These are phyloP conservation scores for Ammospiza nelsoni DNA, from an alignment of 2,113 vertebrate genomes.

Conservation along the genomic window DNA sequence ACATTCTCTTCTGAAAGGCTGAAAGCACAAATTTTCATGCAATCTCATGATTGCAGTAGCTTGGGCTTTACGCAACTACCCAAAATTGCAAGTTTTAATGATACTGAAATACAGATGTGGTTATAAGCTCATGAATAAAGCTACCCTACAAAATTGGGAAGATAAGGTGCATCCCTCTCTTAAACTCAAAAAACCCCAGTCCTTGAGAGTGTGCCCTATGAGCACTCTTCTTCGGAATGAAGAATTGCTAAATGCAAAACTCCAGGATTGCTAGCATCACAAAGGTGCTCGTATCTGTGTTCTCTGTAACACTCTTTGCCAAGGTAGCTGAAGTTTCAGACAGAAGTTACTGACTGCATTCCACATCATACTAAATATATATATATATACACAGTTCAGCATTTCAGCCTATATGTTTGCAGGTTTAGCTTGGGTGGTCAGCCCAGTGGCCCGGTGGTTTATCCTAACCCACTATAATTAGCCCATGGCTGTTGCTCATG, in stretches of 20 bases:
- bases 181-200: background rate
- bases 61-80: background rate
- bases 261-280: background rate
- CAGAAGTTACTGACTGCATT: background rate
- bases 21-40: background rate
- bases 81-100: background rate
- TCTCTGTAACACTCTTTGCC: background rate
- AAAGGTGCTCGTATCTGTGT: background rate
- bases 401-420: slow-evolving; percentile 30
- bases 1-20: background rate
- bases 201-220: background rate
- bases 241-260: background rate
- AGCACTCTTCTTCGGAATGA: background rate
- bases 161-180: background rate
- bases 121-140: background rate
- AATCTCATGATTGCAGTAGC: background rate
- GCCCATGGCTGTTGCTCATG: background rate
- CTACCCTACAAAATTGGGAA: background rate
- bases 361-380: background rate
- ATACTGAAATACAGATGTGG: background rate
- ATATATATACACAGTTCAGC: slow-evolving; percentile 17
- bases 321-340: slow-evolving; percentile 17
- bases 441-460: background rate
- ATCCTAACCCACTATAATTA: slow-evolving; percentile 48
- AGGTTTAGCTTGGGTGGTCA: background rate